Base-by-base conservation (phyloP, 2,888 invertebrate species). In the Perizoma affinitatum region DNA sequence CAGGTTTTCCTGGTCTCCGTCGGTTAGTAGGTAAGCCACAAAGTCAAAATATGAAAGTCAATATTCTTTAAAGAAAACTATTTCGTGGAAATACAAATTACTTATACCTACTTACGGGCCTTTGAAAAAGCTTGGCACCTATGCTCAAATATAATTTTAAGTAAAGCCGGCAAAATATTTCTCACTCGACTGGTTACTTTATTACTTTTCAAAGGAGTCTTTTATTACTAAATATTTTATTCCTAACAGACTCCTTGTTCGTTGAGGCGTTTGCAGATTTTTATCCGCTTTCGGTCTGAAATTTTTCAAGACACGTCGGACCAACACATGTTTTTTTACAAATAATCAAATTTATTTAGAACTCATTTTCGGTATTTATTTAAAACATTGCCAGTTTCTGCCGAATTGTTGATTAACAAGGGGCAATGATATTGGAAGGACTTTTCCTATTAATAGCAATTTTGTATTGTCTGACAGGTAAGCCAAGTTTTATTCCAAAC, bases 81-180 rank as follows among this genome's bases (percentile, higher is more conserved):
- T 22, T 42, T 63, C 51, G 46, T 55, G 61, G 58, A 58, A 49
- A 61, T 54, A 51, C 45, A 70, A 68, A 68, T 70, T 65, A 65
- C 62, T 8, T 35, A 11, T 42, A 35, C 11, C 6, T 66, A 22
- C 22, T 22, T 22, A 3, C 22, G 22, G 1, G 22, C 71, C 65
- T 69, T 70, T 75, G 63, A 72, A 73, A 71, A 61, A 63, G 58
- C 61, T 50, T 58, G 68, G 57, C 61, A 58, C 9, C 5, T 42
- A 73, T 70, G 70, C 73, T 74, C 72, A 83, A 83, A 83, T 82
- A 82, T 84, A 84, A 85, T 86, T 84, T 84, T 82, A 83, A 83
- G 82, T 85, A 83, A 84, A 83, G 74, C 76, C 71, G 66, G 73
- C 78, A 74, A 74, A 82, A 79, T 80, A 84, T 83, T 86, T 82